Evolutionary conservation across 2,113 vertebrate species (phyloP), one percentile per base, ranked within the genome.

Genomic region (Motacilla tschutschensis): DNA sequence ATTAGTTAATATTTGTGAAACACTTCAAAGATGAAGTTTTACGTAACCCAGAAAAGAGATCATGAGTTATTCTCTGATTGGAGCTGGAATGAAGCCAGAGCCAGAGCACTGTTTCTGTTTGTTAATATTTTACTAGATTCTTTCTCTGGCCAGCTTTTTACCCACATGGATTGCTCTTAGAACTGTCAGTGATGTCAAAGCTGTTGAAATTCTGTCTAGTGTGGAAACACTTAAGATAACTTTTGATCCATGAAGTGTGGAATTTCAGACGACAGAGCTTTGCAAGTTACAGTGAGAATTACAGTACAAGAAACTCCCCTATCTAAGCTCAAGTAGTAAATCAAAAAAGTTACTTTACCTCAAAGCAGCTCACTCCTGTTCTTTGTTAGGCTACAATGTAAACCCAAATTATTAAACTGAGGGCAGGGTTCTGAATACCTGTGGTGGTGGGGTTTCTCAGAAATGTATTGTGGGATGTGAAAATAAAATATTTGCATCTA

Each of bases 151-250:
- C 93, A 93, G 91, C 90, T 93, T 95, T 96, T 95, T 83, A 94
- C 92, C 87, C 91, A 93, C 87, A 94, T 89, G 83, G 90, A 87
- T 94, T 92, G 87, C 90, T 94, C 81, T 85, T 83, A 92, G 95
- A 94, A 93, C 69, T 94, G 91, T 85, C 93, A 81, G 79, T 95
- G 94, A 96, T 94, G 95, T 93, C 85, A 95, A 91, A 91, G 83
- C 88, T 96, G 94, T 96, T 96, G 94, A 96, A 96, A 96, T 93
- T 94, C 91, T 93, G 93, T 93, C 91, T 86, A 90, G 94, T 87
- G 92, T 90, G 88, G 91, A 94, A 96, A 93, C 92, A 87, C 85
- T 87, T 87, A 76, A 92, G 94, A 91, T 95, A 95, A 95, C 89
- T 92, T 89, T 77, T 95, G 93, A 94, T 91, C 88, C 91, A 91